Evolutionary conservation across 1,140 invertebrate species (phyloP).

Genomic region (Heliconius hermathena): DNA sequence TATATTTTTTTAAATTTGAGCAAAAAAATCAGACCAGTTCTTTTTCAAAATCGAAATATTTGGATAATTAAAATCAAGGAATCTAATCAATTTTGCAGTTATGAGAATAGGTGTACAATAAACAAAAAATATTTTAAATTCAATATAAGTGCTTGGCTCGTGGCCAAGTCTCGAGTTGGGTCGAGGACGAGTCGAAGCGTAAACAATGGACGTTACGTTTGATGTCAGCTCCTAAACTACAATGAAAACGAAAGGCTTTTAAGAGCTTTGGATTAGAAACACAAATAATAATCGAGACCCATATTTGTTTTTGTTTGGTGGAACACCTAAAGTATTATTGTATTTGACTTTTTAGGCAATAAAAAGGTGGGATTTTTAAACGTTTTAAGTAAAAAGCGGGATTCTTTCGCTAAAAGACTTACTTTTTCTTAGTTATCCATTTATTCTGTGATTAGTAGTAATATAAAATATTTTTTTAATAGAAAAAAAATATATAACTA

Average conservation of each 20-base stretch:
- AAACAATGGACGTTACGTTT: constrained; percentile 38
- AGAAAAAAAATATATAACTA: too few relatives aligned
- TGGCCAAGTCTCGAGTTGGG: constrained; percentile 34
- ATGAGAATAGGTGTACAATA: constrained; percentile 24
- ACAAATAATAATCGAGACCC: neutral
- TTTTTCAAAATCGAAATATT: neutral
- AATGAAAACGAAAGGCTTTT: constrained; percentile 10
- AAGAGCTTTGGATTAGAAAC: neutral
- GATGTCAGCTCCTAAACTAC: constrained; percentile 25
- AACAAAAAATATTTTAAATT: constrained; percentile 39
- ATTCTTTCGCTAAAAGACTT: too few relatives aligned
- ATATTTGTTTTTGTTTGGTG: neutral
- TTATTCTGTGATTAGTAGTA: too few relatives aligned
- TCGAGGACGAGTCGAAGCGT: constrained; percentile 36
- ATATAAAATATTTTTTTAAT: too few relatives aligned
- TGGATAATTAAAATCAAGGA: neutral
- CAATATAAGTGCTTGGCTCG: constrained; percentile 33
- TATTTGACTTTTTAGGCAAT: neutral
- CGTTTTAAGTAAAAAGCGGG: too few relatives aligned
- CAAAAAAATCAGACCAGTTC: neutral
- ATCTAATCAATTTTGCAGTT: neutral
- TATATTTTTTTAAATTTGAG: neutral
- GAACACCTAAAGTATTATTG: neutral
- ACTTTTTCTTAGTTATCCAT: too few relatives aligned
- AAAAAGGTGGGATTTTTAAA: too few relatives aligned